Evolutionary conservation across 2,888 invertebrate genomes (phyloP).

Genomic region (Amphiduros pacificus): DNA sequence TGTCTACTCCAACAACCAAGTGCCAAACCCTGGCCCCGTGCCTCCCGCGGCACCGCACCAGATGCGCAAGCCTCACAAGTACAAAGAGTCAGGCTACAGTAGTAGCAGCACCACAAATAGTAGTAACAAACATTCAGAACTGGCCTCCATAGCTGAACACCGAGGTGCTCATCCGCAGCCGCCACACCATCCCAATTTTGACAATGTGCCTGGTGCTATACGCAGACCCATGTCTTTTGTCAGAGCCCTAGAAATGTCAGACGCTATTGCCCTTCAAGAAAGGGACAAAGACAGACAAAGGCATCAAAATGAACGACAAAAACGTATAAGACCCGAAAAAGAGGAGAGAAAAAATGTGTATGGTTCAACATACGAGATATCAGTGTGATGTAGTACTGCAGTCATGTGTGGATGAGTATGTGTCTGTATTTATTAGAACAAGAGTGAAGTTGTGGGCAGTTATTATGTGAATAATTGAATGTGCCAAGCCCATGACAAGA

Average conservation of each 20-base stretch:
- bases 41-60: not conserved
- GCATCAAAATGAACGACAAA: conserved; percentile 5
- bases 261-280: conserved; percentile 39
- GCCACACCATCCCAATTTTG: not conserved
- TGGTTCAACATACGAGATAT: conserved; percentile 27
- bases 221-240: conserved; percentile 57
- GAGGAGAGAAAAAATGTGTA: conserved; percentile 17
- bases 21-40: not conserved
- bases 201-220: conserved; percentile 31
- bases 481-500: too few species aligned
- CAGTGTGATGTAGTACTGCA: too few species aligned
- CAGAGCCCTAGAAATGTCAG: conserved; percentile 57
- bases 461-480: too few species aligned
- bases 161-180: not conserved
- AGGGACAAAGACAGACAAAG: conserved; percentile 11
- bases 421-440: too few species aligned
- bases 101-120: conserved; percentile 13
- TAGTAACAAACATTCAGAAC: conserved; percentile 7
- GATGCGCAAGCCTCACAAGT: not conserved
- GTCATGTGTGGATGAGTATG: too few species aligned
- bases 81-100: conserved; percentile 20
- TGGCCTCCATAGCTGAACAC: not conserved
- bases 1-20: not conserved
- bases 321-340: conserved; percentile 3
- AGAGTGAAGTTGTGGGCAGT: too few species aligned